These are phyloP conservation scores for Andrena bicolor DNA, from an alignment of 2,888 invertebrate genomes.

Conservation along the genomic window DNA sequence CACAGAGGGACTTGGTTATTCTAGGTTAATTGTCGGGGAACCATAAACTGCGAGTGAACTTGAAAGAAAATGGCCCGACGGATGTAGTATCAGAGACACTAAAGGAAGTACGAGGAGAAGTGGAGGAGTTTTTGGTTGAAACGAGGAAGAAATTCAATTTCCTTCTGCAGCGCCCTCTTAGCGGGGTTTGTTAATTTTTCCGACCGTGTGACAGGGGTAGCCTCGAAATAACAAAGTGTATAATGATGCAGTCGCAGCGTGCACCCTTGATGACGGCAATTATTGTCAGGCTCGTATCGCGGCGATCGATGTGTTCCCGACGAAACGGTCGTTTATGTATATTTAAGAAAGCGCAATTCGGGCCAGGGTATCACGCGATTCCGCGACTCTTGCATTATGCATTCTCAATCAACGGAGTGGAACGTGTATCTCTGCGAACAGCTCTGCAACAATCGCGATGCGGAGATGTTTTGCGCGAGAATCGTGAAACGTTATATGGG, in stretches of 20 bases:
- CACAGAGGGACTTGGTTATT: too few species aligned
- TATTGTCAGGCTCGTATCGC: slow-evolving; percentile 26
- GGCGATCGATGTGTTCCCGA: slow-evolving; percentile 22
- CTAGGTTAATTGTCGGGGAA: too few species aligned
- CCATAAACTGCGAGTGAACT: too few species aligned
- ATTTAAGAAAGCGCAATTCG: slow-evolving; percentile 43
- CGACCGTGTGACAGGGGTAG: slow-evolving; percentile 6
- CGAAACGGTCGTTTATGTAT: slow-evolving; percentile 24
- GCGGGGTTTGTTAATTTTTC: slow-evolving; percentile 31
- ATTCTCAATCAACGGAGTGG: slow-evolving; percentile 60
- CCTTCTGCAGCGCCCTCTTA: background rate
- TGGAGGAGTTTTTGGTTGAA: background rate
- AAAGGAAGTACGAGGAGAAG: too few species aligned
- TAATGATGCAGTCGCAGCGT: background rate
- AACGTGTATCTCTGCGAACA: slow-evolving; percentile 22
- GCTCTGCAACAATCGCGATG: slow-evolving; percentile 13
- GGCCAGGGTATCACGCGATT: slow-evolving; percentile 30
- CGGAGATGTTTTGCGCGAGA: background rate
- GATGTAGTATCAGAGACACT: too few species aligned
- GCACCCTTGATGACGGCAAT: slow-evolving; percentile 26
- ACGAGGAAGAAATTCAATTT: background rate
- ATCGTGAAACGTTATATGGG: background rate
- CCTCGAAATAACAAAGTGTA: slow-evolving; percentile 4
- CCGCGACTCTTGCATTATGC: slow-evolving; percentile 52
- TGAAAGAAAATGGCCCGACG: too few species aligned